A percentile compares a stretch with the other conserved stretches of the same genome.
Evolutionary conservation across 2,888 invertebrate genomes (phyloP).

Genomic region (Philaethria dido): DNA sequence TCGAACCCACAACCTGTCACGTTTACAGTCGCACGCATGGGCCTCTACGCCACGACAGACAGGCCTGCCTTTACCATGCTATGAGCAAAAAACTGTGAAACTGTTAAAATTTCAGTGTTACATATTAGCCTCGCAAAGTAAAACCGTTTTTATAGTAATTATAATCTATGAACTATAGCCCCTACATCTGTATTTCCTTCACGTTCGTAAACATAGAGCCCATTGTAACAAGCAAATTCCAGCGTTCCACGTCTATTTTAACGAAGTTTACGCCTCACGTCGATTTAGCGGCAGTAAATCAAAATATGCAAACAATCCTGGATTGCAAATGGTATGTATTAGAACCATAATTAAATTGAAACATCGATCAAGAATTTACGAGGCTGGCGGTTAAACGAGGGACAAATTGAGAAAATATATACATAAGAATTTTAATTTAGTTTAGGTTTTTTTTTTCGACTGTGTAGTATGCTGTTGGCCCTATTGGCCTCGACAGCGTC

Average conservation of each 20-base stretch:
- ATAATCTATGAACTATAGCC: neutral
- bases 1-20: too few species aligned
- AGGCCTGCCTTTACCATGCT: too few species aligned
- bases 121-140: too few species aligned
- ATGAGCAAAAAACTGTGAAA: too few species aligned
- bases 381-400: neutral
- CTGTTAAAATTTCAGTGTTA: too few species aligned
- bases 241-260: conserved; percentile 52
- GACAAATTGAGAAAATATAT: neutral
- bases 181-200: conserved; percentile 20
- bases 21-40: too few species aligned
- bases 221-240: conserved; percentile 40
- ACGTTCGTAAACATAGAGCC: conserved; percentile 14
- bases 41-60: too few species aligned
- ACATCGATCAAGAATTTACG: conserved; percentile 7
- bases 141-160: too few species aligned
- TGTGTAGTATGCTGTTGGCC: too few species aligned
- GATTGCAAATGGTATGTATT: conserved; percentile 30
- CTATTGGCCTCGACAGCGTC: too few species aligned
- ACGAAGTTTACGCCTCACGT: conserved; percentile 54
- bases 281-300: conserved; percentile 59
- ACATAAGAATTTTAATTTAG: too few species aligned
- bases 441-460: too few species aligned
- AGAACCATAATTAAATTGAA: conserved; percentile 1
- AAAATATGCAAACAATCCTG: conserved; percentile 49